Evolutionary conservation across 1,140 invertebrate genomes (phyloP).

Genomic region (Micrasema minimum): DNA sequence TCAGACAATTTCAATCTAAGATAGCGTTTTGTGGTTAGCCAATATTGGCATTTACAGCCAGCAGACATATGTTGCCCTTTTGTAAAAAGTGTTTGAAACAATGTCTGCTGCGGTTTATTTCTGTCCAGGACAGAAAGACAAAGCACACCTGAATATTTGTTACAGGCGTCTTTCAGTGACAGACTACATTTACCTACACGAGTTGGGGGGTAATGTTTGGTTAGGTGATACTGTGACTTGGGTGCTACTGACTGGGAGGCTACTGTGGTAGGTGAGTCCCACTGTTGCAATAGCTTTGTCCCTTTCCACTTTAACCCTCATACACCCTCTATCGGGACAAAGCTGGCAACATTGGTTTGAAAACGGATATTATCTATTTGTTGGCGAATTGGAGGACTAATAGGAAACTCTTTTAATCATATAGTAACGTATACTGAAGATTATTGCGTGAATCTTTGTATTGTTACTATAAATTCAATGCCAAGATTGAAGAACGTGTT

Average conservation of each 20-base stretch:
- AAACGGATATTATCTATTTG: constrained; percentile 34
- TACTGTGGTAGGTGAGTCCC: constrained; percentile 52
- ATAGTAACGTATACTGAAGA: no score
- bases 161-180: constrained; percentile 68
- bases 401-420: no score
- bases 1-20: no score
- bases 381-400: background rate
- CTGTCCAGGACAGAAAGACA: constrained; percentile 40
- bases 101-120: constrained; percentile 43
- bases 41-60: no score
- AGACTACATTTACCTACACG: constrained; percentile 43
- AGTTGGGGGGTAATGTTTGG: constrained; percentile 50
- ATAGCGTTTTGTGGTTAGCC: no score
- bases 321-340: constrained; percentile 32
- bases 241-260: background rate
- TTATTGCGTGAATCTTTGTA: no score
- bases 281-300: constrained; percentile 50
- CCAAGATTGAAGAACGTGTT: no score
- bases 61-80: no score
- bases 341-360: constrained; percentile 49
- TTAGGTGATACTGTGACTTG: constrained; percentile 43
- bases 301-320: constrained; percentile 12
- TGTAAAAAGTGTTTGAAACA: no score
- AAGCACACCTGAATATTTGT: constrained; percentile 75
- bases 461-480: no score